These are phyloP conservation scores for Gobio gobio DNA, from an alignment of 2,113 vertebrate genomes.

Conservation along the genomic window DNA sequence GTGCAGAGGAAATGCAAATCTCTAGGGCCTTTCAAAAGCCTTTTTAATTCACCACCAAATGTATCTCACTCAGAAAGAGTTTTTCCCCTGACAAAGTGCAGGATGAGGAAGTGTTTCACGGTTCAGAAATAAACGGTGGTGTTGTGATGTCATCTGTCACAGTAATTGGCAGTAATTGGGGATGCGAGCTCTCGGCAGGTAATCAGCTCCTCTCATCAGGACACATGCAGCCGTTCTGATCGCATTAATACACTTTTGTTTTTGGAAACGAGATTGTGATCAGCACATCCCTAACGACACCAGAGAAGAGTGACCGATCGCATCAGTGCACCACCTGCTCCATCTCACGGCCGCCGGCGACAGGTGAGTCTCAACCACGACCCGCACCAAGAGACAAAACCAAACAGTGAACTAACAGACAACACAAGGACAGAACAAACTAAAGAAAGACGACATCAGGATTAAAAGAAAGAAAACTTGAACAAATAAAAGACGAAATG, in stretches of 20 bases:
- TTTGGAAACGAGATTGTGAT: slow-evolving; percentile 21
- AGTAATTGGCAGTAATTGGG: slow-evolving; percentile 33
- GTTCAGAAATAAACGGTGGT: neutral
- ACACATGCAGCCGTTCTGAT: neutral
- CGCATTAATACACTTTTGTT: slow-evolving; percentile 37
- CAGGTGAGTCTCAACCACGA: neutral
- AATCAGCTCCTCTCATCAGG: slow-evolving; percentile 39
- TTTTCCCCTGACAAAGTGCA: neutral
- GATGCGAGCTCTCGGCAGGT: slow-evolving; percentile 29
- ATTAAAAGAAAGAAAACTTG: neutral
- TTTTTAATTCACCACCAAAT: neutral
- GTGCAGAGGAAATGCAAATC: neutral
- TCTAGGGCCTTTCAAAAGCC: neutral
- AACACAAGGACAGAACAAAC: no score
- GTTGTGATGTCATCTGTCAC: slow-evolving; percentile 2
- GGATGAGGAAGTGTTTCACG: neutral
- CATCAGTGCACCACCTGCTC: neutral
- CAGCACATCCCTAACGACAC: neutral
- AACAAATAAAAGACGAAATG: neutral
- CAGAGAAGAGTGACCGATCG: neutral
- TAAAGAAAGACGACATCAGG: no score
- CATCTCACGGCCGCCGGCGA: neutral
- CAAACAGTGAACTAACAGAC: neutral
- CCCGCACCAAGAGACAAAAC: neutral
- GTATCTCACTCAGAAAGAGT: neutral